Base-by-base conservation (phyloP, 2,113 vertebrate species). In the Dinomys branickii region DNA sequence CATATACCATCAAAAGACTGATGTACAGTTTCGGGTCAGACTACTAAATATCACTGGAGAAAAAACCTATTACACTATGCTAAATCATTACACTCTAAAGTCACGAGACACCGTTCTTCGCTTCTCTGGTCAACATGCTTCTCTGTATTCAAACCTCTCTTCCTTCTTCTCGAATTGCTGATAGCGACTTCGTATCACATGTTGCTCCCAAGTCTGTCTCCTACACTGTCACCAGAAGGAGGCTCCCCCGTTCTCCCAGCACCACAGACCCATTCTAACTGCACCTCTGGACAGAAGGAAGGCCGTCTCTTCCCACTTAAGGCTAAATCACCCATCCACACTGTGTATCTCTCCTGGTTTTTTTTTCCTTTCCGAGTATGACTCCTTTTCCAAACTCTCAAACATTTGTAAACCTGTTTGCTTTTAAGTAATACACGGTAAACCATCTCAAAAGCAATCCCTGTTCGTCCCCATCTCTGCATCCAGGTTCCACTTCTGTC, bases 251-350 rank as follows among this genome's bases (percentile, higher is more conserved):
- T 38, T 38, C 82, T 90, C 90, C 69, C 50, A 94, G 26, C 12
- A 80, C 47, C 20, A 96, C 44, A 93, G 85, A 95, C 41, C 17
- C 44, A 92, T 28, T 95, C 44, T 91, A 82, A 30, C 17, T 47
- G 35, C 2, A 92, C 35, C 2, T 88, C 54, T 30, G 22, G 16
- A 95, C 78, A 75, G 9, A 63, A 88, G 16, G 12, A 67, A 52
- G 19, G 22, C 4, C 59, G 10, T 65, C 73, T 54, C 71, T 77
- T 4, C 5, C 9, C 50, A 33, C 22, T 16, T 19, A 84, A 90
- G n/a, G 14, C n/a, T 71, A 65, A 87, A 82, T 59, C 30, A 83
- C 87, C 63, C 14, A 78, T 41, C 22, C 1, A 8, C 50, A 35
- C 14, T 85, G 5, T 41, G 19, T 63, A 41, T 54, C 30, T 85